Conservation (phyloP, 2,113 vertebrate genomes). For the Lophura nycthemera region DNA sequence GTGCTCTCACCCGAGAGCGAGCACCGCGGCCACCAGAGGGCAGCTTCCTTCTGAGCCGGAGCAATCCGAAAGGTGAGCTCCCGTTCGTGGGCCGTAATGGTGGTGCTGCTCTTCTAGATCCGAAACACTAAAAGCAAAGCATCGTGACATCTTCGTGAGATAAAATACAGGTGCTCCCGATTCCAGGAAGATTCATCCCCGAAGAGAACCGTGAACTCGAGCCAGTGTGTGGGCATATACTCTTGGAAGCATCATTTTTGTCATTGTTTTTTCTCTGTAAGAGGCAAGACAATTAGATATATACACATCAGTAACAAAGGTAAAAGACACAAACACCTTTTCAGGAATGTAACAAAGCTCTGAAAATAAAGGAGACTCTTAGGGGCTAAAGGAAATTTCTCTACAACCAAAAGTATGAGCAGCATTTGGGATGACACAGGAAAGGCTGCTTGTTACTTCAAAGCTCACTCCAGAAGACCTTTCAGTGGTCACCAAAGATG, state of each 20-base stretch:
- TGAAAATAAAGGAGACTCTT: not conserved
- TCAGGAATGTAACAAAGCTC: not conserved
- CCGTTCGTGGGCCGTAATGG: fast-evolving
- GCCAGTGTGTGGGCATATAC: not conserved
- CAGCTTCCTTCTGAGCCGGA: not conserved
- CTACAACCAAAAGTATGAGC: not conserved
- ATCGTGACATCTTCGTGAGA: not conserved
- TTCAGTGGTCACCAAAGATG: not conserved
- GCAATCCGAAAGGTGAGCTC: not conserved
- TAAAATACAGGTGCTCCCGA: not conserved
- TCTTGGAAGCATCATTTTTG: not conserved
- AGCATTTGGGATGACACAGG: not conserved
- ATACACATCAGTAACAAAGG: not conserved
- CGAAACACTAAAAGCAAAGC: not conserved
- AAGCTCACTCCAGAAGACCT: not conserved
- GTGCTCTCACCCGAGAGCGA: not conserved
- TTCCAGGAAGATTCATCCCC: not conserved
- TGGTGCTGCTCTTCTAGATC: not conserved
- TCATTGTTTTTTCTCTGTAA: not conserved
- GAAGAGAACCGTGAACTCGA: not conserved
- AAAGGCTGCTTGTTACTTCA: not conserved
- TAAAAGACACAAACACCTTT: not conserved
- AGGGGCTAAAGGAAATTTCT: not conserved
- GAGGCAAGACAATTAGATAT: not conserved
- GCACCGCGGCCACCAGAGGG: slow-evolving; percentile 71